Evolutionary conservation across 2,888 invertebrate genomes (phyloP), one percentile per base, ranked within the genome.

Genomic region (Agrilus biguttatus): DNA sequence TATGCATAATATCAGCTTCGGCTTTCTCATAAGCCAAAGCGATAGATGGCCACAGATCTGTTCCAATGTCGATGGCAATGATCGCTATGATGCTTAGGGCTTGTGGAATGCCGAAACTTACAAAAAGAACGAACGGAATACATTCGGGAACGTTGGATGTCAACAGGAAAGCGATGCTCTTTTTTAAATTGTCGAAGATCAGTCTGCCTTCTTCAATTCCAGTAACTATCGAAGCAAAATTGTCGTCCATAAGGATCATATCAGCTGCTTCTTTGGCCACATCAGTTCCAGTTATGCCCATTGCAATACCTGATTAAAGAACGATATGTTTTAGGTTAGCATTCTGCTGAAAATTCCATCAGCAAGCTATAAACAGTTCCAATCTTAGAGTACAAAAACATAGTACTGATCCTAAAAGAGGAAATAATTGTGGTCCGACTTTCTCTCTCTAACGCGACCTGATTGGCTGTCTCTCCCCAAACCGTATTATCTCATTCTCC

Each of bases 221-320:
- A 2, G 77, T 79, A 1, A 88, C 87, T 45, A 88, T 87, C 0
- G 86, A 84, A 1, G 86, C 81, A 59, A 89, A 88, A 64, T 88
- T 88, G 56, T 88, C 88, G 54, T 88, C 88, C 65, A 88, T 70
- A 43, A 88, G 66, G 57, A 89, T 85, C 72, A 89, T 86, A 59
- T 90, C 89, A 8, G 89, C 88, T 0, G 88, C 86, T 62, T 88
- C 84, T 66, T 88, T 87, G 5, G 80, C 79, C 8, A 78, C 83
- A 55, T 83, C 83, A 12, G 80, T 79, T 8, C 82, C 82, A 37
- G 78, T 70, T 41, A 83, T 81, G 10, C 83, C 83, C 83, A 83
- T 83, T 1, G 83, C 80, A 28, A 83, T 72, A 23, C 84, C 85
- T 28, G 28, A 28, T 10, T 5, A 21, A 28, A 23, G n/a, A n/a